phyloP scores from a whole-genome alignment of 1,140 invertebrate genomes.

The Heliconius himera region DNA sequence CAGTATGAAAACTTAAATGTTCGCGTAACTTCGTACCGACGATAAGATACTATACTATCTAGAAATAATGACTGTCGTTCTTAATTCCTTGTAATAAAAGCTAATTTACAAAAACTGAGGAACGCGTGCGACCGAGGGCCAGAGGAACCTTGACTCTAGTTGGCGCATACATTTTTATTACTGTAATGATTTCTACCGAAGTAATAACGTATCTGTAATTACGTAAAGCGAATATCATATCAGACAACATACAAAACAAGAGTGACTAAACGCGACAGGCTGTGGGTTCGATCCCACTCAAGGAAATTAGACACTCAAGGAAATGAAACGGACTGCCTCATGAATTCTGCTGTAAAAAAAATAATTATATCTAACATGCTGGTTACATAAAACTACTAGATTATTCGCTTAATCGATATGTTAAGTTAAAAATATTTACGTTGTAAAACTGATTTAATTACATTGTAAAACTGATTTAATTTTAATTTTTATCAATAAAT shows the following conservation, averaged over 20 bases:
- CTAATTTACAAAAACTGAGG: background rate
- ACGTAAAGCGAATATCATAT: background rate
- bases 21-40: background rate
- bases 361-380: background rate
- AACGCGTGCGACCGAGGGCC: background rate
- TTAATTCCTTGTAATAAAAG: background rate
- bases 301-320: no score
- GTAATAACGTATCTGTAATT: background rate
- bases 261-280: no score
- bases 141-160: slow-evolving; percentile 12
- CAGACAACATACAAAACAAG: no score
- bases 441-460: no score
- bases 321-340: no score
- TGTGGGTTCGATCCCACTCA: no score
- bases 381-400: background rate
- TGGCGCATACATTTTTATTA: slow-evolving; percentile 13
- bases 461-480: no score
- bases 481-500: no score
- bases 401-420: background rate
- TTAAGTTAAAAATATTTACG: no score
- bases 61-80: background rate
- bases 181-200: background rate
- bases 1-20: background rate
- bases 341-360: no score
- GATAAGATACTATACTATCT: background rate